phyloP scores from a whole-genome alignment of 2,113 vertebrate species.

The Notarius quadriscutis region DNA sequence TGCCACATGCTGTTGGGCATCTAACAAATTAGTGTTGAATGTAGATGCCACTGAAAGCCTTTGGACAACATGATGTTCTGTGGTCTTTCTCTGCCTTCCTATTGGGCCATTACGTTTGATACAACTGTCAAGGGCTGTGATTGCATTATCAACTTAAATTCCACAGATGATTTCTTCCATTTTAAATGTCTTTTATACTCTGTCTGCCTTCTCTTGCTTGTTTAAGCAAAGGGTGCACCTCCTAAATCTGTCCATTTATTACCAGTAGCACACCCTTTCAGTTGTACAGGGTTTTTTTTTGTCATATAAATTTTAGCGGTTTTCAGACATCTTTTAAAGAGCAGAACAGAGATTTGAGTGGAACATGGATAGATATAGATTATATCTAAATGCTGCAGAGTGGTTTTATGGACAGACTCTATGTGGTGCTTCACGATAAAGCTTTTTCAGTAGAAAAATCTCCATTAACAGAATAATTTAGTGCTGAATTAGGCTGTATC shows the following conservation, averaged over 20 bases:
- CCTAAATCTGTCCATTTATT: conserved; percentile 7
- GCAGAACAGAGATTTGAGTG: not conserved
- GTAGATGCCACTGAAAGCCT: conserved; percentile 15
- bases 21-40: not conserved
- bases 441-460: not conserved
- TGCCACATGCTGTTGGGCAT: not conserved
- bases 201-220: conserved; percentile 11
- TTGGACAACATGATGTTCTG: conserved; percentile 26
- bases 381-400: conserved; percentile 10
- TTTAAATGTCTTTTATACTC: not conserved
- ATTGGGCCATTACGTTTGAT: conserved; percentile 42
- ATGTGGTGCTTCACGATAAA: not conserved
- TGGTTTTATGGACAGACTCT: not conserved
- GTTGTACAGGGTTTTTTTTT: not conserved
- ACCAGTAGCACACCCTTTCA: not conserved
- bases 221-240: not conserved
- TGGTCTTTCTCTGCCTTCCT: conserved; percentile 34
- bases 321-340: conserved; percentile 7
- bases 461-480: conserved; percentile 21
- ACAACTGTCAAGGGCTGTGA: not conserved
- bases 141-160: conserved; percentile 36
- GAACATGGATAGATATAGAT: not conserved
- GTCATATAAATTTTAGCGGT: not conserved
- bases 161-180: not conserved
- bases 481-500: conserved; percentile 14